Percentiles rank a stretch among this genome's conserved stretches.
These are phyloP conservation scores for Progne subis DNA, from an alignment of 2,113 vertebrate species.

Conservation along the genomic window DNA sequence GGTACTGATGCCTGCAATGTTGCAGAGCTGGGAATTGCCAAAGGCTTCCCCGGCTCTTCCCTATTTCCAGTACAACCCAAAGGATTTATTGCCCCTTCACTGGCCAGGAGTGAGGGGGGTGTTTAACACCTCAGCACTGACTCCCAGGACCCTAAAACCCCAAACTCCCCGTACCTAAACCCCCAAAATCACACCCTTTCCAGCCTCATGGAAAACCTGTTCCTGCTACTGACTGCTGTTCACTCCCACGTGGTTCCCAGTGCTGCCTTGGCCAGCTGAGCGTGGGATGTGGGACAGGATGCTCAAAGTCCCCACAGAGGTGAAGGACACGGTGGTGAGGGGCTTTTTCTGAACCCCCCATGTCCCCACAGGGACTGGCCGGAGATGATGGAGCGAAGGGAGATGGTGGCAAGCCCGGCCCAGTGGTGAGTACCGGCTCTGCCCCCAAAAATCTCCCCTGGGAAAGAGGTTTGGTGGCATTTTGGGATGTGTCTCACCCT, in stretches of 20 bases:
- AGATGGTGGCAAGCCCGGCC: conserved; percentile 74
- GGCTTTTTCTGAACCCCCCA: not conserved
- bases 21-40: not conserved
- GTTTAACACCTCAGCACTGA: not conserved
- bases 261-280: not conserved
- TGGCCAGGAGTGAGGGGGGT: not conserved
- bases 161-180: not conserved
- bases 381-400: conserved; percentile 79
- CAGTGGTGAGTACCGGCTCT: conserved; percentile 62
- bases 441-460: too few species aligned
- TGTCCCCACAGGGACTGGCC: conserved; percentile 69
- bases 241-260: accelerated
- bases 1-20: conserved; percentile 41
- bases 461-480: not conserved
- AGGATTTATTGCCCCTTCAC: not conserved
- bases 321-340: accelerated
- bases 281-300: accelerated
- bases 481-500: not conserved
- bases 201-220: not conserved
- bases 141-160: not conserved
- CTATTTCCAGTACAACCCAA: not conserved
- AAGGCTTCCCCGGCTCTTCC: not conserved
- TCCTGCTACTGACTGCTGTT: accelerated
- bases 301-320: not conserved
- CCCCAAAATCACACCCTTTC: not conserved